These are phyloP conservation scores for Lepilemur ruficaudatus DNA, from an alignment of 2,797 vertebrate species.

Conservation along the genomic window DNA sequence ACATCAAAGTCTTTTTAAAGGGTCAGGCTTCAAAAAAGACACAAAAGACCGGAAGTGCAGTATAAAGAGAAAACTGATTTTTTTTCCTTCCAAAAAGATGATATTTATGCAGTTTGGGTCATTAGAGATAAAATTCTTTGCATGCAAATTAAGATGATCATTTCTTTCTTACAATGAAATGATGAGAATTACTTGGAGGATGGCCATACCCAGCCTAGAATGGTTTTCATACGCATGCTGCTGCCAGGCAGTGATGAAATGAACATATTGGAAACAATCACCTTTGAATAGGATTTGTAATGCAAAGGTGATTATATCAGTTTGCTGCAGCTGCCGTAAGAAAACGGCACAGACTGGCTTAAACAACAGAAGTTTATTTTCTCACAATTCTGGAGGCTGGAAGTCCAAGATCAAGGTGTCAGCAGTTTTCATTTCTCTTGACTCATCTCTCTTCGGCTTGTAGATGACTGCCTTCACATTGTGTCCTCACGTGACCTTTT, in stretches of 20 bases:
- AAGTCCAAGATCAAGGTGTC: neutral
- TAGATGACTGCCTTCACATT: neutral
- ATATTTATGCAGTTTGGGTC: neutral
- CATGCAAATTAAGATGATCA: neutral
- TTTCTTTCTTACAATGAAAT: constrained; percentile 40
- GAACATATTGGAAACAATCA: neutral
- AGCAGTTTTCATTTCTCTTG: neutral
- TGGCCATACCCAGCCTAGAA: neutral
- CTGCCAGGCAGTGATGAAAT: neutral
- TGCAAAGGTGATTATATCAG: neutral
- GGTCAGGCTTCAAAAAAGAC: neutral
- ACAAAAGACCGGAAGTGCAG: neutral
- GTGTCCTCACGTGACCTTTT: neutral
- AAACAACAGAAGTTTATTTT: neutral
- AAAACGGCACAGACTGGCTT: neutral
- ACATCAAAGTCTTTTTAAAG: constrained; percentile 53
- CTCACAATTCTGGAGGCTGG: neutral
- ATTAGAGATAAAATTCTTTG: constrained; percentile 41
- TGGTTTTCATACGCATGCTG: neutral
- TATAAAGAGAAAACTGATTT: neutral
- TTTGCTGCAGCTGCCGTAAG: neutral
- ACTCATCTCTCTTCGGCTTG: neutral
- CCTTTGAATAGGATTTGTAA: neutral
- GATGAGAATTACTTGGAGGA: neutral
- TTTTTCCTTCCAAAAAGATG: constrained; percentile 27